phyloP scores from a whole-genome alignment of 2,797 vertebrate genomes.

The Pantherophis vulpinus region DNA sequence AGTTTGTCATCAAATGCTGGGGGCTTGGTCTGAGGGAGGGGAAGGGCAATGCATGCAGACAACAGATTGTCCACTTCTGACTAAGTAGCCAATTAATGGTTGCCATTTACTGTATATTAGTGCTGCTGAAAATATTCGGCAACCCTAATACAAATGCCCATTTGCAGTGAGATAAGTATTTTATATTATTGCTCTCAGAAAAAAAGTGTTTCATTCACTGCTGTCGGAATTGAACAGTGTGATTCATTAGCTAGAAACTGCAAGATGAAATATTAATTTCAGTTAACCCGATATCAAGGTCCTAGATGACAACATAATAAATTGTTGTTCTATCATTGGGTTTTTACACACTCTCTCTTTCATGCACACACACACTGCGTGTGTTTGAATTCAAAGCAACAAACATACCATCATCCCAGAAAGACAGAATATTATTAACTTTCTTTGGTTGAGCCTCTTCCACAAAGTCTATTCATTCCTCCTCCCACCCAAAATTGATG shows the following conservation, averaged over 20 bases:
- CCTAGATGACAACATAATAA: not conserved
- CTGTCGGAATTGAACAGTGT: conserved; percentile 41
- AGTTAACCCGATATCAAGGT: conserved; percentile 45
- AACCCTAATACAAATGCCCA: conserved; percentile 46
- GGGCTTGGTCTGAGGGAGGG: not conserved
- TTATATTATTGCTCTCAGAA: conserved; percentile 42
- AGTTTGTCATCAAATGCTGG: not conserved
- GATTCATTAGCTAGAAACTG: conserved; percentile 61
- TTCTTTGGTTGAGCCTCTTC: not conserved
- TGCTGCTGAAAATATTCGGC: conserved; percentile 6
- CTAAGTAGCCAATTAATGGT: not conserved
- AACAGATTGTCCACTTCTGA: not conserved
- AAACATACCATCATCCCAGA: not conserved
- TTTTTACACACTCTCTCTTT: not conserved
- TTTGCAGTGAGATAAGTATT: conserved; percentile 53
- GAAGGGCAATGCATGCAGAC: not conserved
- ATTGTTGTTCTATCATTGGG: not conserved
- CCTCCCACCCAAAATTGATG: not conserved
- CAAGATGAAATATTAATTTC: conserved; percentile 58
- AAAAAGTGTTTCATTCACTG: conserved; percentile 36
- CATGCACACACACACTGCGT: not conserved
- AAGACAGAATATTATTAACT: not conserved
- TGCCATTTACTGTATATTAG: not conserved
- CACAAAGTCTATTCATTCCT: not conserved
- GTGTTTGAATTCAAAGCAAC: not conserved